Evolutionary conservation across 1,140 invertebrate species (phyloP).

Genomic region (Thaumatotibia leucotreta): DNA sequence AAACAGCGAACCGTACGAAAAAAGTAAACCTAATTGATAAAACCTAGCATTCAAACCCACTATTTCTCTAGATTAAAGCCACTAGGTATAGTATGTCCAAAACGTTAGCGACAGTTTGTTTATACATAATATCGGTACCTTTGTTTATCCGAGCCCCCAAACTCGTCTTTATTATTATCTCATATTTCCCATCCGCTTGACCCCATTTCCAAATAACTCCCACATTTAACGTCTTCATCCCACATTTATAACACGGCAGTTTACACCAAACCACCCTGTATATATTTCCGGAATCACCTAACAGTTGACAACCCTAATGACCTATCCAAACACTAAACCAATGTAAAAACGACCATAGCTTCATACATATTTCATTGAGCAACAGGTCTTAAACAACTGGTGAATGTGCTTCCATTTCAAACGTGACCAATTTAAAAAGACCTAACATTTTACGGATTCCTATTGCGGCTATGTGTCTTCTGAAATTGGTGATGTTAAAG

Average conservation of each 20-base stretch:
- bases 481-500: not conserved
- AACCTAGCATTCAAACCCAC: too few relatives aligned
- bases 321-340: not conserved
- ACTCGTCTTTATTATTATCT: not conserved
- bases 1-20: too few relatives aligned
- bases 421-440: not conserved
- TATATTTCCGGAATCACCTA: not conserved
- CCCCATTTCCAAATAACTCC: not conserved
- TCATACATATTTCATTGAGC: not conserved
- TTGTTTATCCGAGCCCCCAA: too few relatives aligned
- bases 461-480: not conserved
- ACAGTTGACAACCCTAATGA: not conserved
- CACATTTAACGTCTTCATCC: not conserved
- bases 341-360: not conserved
- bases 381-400: not conserved
- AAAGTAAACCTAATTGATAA: too few relatives aligned
- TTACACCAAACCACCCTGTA: not conserved
- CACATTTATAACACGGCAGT: conserved; percentile 4
- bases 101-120: too few relatives aligned
- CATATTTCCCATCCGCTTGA: not conserved
- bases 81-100: too few relatives aligned
- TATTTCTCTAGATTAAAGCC: too few relatives aligned
- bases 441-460: not conserved
- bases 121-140: too few relatives aligned
- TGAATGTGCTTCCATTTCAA: not conserved